These are phyloP conservation scores for Macrochelys suwanniensis DNA, from an alignment of 2,797 vertebrate species.

Conservation along the genomic window DNA sequence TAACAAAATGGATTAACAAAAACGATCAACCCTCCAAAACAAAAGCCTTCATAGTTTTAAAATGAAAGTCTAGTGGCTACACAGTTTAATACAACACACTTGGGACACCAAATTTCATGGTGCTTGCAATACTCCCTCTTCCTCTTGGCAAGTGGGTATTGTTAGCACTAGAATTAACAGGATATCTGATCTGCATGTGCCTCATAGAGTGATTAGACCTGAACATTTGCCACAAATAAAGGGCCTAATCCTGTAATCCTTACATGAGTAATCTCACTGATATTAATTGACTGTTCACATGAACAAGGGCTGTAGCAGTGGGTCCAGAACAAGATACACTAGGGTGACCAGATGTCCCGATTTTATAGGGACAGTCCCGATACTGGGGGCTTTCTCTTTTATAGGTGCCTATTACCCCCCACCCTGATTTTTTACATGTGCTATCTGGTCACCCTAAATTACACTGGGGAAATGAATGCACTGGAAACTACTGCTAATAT, in stretches of 20 bases:
- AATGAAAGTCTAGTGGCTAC: constrained; percentile 20
- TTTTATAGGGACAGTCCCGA: no score
- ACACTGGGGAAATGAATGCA: neutral
- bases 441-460: neutral
- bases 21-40: neutral
- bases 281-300: neutral
- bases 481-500: neutral
- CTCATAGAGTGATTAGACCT: neutral
- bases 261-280: neutral
- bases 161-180: constrained; percentile 34
- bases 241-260: neutral
- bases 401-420: no score
- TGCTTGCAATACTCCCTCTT: constrained; percentile 29
- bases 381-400: no score
- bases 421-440: no score
- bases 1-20: neutral
- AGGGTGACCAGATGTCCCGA: no score
- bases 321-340: neutral
- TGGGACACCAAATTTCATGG: constrained; percentile 12
- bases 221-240: neutral
- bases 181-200: constrained; percentile 37
- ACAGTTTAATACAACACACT: neutral
- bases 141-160: constrained; percentile 28
- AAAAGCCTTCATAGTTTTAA: constrained; percentile 29
- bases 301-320: neutral